These are phyloP conservation scores for Caenorhabditis remanei DNA, from an alignment of 1,140 invertebrate genomes.

Conservation along the genomic window DNA sequence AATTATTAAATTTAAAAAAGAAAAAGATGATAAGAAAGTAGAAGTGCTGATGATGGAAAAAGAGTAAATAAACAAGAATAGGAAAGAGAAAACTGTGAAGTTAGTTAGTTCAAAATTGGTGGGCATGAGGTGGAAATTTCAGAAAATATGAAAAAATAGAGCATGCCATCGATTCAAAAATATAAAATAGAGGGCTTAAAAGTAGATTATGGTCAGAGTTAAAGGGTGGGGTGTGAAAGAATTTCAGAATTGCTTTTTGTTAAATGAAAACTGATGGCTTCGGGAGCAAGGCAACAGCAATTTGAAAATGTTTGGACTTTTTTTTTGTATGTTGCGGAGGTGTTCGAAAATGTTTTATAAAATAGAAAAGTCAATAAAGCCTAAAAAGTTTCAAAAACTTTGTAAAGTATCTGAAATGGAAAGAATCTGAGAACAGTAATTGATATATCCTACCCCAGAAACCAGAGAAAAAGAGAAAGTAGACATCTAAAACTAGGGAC, in stretches of 20 bases:
- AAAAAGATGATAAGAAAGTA: neutral
- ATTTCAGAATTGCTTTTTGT: no score
- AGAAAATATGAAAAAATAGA: neutral
- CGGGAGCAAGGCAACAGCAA: neutral
- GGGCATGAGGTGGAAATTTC: neutral
- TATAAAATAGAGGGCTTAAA: neutral
- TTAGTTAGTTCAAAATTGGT: no score
- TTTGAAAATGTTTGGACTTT: neutral
- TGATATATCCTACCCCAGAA: no score
- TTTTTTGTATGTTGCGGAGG: conserved; percentile 4
- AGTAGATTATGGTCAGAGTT: neutral
- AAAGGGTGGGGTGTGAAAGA: neutral
- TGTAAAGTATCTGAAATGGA: no score
- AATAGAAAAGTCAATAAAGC: no score
- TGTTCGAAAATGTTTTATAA: neutral
- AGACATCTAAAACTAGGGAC: no score
- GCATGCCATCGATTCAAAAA: no score
- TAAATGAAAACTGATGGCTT: neutral
- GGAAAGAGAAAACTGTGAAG: no score
- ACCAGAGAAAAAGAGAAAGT: no score
- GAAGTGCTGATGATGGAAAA: neutral
- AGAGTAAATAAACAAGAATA: no score
- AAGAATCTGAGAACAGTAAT: no score
- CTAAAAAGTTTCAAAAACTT: no score
- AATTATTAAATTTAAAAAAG: neutral